Evolutionary conservation across 2,888 invertebrate genomes (phyloP), one percentile per base, ranked within the genome.

Genomic region (Hyposoter didymator): DNA sequence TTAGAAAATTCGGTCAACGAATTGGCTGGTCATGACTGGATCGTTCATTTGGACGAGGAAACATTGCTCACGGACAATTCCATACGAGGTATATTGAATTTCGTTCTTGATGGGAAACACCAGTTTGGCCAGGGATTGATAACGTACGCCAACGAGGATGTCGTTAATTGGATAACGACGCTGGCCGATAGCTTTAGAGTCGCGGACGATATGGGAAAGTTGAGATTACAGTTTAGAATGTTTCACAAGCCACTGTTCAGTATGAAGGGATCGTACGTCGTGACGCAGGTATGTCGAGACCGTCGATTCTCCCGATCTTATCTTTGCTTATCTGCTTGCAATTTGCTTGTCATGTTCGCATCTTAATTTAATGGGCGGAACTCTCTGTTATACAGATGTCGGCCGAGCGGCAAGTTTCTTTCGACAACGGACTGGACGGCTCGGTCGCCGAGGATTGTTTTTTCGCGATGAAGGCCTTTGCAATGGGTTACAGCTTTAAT

Each of bases 391-490:
- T 32, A 52, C 94, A 98, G 98, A 97, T 98, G 88, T 96, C 96
- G 90, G 98, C 98, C n/a, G 99, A 99, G 94, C 96, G 97, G 89
- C 95, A 96, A 88, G 99, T 99, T 0, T 98, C 98, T 0, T 99
- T 98, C 94, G 99, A 99, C 94, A 99, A 99, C 94, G 99, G 99
- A 19, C 95, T 98, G 87, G 99, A 99, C 94, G 99, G 99, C 28
- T 99, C 99, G 0, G 97, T 99, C n/a, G 99, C 99, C 28, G 99
- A 99, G 94, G 99, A 99, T 94, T 99, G 99, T 92, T 99, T 96
- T 94, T 99, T 99, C 94, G 98, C 98, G 28, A 99, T 99, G 98
- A 97, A 98, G 88, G 99, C 99, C 3, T 98, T 97, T 94, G 96
- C 96, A 87, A 96, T 98, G 93, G 99, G 99, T 39, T 99, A 97